phyloP scores from a whole-genome alignment of 2,113 vertebrate genomes.

The Rissa tridactyla region DNA sequence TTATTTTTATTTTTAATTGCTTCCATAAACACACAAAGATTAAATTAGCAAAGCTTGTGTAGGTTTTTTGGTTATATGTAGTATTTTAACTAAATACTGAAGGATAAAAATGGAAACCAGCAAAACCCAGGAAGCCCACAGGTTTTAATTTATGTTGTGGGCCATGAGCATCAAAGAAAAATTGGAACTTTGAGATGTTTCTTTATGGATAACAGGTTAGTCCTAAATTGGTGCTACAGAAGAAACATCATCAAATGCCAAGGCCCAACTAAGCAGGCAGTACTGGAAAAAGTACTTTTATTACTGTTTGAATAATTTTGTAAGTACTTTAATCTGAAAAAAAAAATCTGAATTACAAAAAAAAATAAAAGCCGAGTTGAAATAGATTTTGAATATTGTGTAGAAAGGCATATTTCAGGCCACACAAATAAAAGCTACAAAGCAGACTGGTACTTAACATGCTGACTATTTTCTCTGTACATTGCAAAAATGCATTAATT shows the following conservation, averaged over 20 bases:
- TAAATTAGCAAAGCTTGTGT: conserved; percentile 12
- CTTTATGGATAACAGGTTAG: not conserved
- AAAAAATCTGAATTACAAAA: not conserved
- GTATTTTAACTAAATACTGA: conserved; percentile 22
- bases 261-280: not conserved
- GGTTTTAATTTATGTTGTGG: conserved; percentile 25
- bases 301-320: not conserved
- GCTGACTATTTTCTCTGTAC: not conserved
- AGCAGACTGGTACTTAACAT: not conserved
- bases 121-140: not conserved
- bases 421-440: not conserved
- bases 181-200: not conserved
- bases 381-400: not conserved
- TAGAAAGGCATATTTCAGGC: not conserved
- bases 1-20: conserved; percentile 31
- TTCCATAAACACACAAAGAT: conserved; percentile 20
- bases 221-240: not conserved
- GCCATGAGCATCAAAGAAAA: not conserved
- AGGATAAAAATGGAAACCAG: conserved; percentile 47
- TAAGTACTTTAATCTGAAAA: not conserved
- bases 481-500: not conserved
- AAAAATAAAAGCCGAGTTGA: not conserved
- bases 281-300: not conserved
- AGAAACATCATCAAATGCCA: not conserved
- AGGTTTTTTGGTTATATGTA: conserved; percentile 9